phyloP scores from a whole-genome alignment of 2,113 vertebrate species.

The Anolis carolinensis region DNA sequence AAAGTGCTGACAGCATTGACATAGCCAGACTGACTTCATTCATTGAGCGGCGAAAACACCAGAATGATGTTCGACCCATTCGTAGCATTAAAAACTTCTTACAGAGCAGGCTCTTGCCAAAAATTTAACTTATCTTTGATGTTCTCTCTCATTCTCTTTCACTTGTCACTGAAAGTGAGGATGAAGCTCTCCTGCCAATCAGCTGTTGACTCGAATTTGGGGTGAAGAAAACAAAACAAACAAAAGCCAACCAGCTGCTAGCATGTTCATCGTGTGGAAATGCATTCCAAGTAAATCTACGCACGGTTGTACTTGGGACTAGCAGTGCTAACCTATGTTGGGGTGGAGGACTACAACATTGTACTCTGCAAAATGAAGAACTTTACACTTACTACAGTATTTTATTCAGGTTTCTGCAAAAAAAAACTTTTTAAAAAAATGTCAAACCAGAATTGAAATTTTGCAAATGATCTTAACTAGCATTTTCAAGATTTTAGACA shows the following conservation, averaged over 20 bases:
- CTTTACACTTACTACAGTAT: conserved; percentile 78
- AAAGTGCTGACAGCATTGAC: conserved; percentile 83
- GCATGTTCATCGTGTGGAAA: conserved; percentile 75
- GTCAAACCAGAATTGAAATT: conserved; percentile 78
- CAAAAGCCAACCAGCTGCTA: conserved; percentile 75
- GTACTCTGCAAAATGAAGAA: conserved; percentile 72
- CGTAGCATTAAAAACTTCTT: conserved; percentile 91
- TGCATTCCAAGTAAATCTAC: conserved; percentile 66
- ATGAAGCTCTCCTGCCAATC: conserved; percentile 77
- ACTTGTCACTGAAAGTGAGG: conserved; percentile 77
- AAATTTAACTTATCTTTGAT: conserved; percentile 80
- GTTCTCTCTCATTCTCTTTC: conserved; percentile 94
- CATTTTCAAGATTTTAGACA: conserved; percentile 78
- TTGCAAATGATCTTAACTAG: conserved; percentile 78
- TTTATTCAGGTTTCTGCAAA: conserved; percentile 88
- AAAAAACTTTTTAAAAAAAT: conserved; percentile 82
- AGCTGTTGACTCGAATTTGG: conserved; percentile 86
- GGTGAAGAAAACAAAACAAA: conserved; percentile 58
- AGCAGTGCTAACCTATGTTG: conserved; percentile 72
- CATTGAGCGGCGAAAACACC: conserved; percentile 96
- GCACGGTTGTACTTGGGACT: conserved; percentile 68
- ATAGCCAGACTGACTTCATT: conserved; percentile 94
- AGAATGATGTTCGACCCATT: conserved; percentile 94
- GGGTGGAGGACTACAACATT: conserved; percentile 75
- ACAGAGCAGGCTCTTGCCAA: conserved; percentile 90